Percentiles rank a stretch among this genome's conserved stretches.
These are phyloP conservation scores for Eupithecia dodoneata DNA, from an alignment of 2,888 invertebrate genomes.

Conservation along the genomic window DNA sequence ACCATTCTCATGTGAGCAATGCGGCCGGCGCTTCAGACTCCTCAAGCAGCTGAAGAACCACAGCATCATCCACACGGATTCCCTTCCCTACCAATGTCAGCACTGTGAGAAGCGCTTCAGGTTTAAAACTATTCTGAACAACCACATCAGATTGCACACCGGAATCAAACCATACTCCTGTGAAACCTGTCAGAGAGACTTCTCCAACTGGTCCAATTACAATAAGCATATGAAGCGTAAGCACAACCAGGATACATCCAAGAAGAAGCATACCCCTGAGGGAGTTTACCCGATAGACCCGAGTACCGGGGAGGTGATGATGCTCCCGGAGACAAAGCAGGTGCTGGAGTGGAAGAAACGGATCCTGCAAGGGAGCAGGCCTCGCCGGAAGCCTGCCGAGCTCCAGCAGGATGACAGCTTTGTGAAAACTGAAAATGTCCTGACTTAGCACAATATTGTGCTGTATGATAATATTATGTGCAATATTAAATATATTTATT, in stretches of 20 bases:
- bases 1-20: constrained; percentile 63
- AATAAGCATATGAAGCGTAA: constrained; percentile 91
- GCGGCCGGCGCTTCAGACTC: constrained; percentile 59
- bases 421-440: constrained; percentile 17
- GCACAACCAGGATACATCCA: constrained; percentile 81
- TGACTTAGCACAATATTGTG: constrained; percentile 1
- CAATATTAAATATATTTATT: neutral
- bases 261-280: constrained; percentile 69
- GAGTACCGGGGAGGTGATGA: constrained; percentile 54
- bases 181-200: constrained; percentile 85
- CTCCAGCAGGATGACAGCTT: neutral
- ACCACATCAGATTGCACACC: constrained; percentile 87
- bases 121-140: constrained; percentile 34
- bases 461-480: neutral
- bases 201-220: constrained; percentile 91
- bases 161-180: constrained; percentile 88
- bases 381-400: constrained; percentile 37
- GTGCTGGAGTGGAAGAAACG: constrained; percentile 64
- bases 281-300: constrained; percentile 66
- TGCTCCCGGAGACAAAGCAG: constrained; percentile 54
- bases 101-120: constrained; percentile 88
- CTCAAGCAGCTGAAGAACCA: constrained; percentile 83
- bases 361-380: constrained; percentile 50
- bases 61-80: constrained; percentile 88
- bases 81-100: constrained; percentile 87